A percentile compares a stretch with the other conserved stretches of the same genome.
These are phyloP conservation scores for Dryas iulia DNA, from an alignment of 1,140 invertebrate species.

Conservation along the genomic window DNA sequence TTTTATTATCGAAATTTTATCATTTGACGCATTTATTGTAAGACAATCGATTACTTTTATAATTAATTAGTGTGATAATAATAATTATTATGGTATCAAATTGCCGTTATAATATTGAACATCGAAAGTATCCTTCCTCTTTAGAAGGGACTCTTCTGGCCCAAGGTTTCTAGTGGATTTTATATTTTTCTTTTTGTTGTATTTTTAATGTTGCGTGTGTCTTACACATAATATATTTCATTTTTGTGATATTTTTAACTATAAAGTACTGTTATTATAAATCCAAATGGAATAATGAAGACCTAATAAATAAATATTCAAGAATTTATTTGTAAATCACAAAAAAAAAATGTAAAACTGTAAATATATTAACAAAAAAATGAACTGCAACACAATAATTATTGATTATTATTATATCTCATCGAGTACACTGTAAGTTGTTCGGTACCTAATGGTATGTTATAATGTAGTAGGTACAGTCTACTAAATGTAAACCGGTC, in stretches of 20 bases:
- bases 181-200: conserved; percentile 80
- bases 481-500: conserved; percentile 76
- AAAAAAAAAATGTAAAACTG: conserved; percentile 80
- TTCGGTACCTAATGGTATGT: conserved; percentile 74
- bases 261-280: conserved; percentile 80
- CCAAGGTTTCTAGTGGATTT: conserved; percentile 79
- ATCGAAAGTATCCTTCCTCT: conserved; percentile 82
- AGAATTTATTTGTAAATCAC: conserved; percentile 81
- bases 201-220: conserved; percentile 80
- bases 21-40: conserved; percentile 81
- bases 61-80: conserved; percentile 79
- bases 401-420: conserved; percentile 67
- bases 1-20: conserved; percentile 78
- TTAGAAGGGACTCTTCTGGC: conserved; percentile 77
- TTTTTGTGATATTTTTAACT: conserved; percentile 82
- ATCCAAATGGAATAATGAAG: conserved; percentile 78
- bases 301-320: conserved; percentile 80
- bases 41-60: conserved; percentile 80
- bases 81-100: conserved; percentile 78
- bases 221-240: conserved; percentile 81
- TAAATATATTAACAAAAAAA: conserved; percentile 81
- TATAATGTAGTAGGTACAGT: conserved; percentile 72
- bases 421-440: conserved; percentile 77
- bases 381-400: conserved; percentile 77
- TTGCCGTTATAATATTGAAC: conserved; percentile 79